Base-by-base conservation (phyloP, 2,888 invertebrate species). In the Drosophila birchii region DNA sequence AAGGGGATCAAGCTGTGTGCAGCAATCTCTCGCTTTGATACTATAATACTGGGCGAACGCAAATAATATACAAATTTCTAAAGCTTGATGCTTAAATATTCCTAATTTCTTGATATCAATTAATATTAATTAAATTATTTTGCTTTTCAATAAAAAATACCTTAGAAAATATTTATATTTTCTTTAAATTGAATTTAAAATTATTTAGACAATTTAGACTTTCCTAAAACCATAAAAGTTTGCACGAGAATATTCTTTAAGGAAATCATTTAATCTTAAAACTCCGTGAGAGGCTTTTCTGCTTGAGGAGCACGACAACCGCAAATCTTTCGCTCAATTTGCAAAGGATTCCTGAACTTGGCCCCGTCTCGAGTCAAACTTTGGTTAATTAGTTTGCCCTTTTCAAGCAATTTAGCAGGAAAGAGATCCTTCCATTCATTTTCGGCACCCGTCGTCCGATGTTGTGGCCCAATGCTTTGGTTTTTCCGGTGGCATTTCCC, bases 341-440 rank as follows among this genome's bases (percentile, higher is more conserved):
- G 63, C 44, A 23, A 20, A 12, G 57, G 55, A 61, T 51, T 67
- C 53, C 49, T 72, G 53, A 67, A 45, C 58, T 61, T 23, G 61
- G 62, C 26, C 43, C 18, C n/a, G 51, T 32, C 41, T 47, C 9
- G 45, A 54, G 60, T 54, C 61, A 74, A 70, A 62, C 45, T 67
- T 29, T 41, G 72, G 81, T 88, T 86, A 84, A 83, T 86, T 88
- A 78, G 77, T 80, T 81, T 73, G 58, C 61, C 57, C 61, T 83
- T 69, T 78, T 59, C 76, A 47, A 75, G 66, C 78, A 71, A 78
- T 80, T 86, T 73, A 78, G 53, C 83, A 78, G 71, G 58, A 55
- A 67, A 73, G 39, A 60, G 63, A 54, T 73, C 73, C 75, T 58
- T 47, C 55, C 26, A 66, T 58, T 53, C 67, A 66, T 76, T 74